Evolutionary conservation across 2,797 vertebrate genomes (phyloP), one percentile per base, ranked within the genome.

Genomic region (Merluccius polli): DNA sequence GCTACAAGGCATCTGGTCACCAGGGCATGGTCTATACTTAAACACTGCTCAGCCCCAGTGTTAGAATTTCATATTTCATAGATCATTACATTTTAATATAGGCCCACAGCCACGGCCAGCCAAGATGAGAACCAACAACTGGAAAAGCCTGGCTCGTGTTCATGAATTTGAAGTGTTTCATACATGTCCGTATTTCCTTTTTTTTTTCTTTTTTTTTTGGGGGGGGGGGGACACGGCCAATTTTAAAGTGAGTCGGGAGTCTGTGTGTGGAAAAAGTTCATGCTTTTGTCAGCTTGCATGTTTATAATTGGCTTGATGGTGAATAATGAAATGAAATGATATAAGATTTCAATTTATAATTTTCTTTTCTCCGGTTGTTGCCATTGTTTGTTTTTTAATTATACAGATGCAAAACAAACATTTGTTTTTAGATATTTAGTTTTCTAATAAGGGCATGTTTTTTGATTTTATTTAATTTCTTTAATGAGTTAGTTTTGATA

Each of bases 301-400:
- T 85, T 89, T 84, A 85, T 82, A 63, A 59, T 41, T 74, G 48
- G 81, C 63, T 86, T 87, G 77, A 84, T 83, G 85, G 90, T 87
- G 87, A 83, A 87, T 78, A 86, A 89, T 84, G 79, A 83, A 88
- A 80, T n/a, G n/a, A n/a, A n/a, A n/a, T n/a, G n/a, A n/a, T n/a
- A n/a, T 80, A 59, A 73, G 32, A 63, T 80, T 81, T 78, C 16
- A 31, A 41, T 52, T 75, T 38, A 11, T 74, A 3, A 12, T 35
- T 65, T 67, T 31, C n/a, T 33, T 63, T 86, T 85, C 83, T 81
- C 35, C 82, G 38, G 38, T 83, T 67, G 71, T 77, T 73, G 72
- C 75, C 75, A 4, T 79, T 84, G 32, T 75, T 21, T 84, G 78
- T 59, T 81, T 75, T 78, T 75, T 12, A 21, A 72, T 36, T 68